Base-by-base conservation (phyloP, 2,888 invertebrate species). In the Agonopterix arenella region DNA sequence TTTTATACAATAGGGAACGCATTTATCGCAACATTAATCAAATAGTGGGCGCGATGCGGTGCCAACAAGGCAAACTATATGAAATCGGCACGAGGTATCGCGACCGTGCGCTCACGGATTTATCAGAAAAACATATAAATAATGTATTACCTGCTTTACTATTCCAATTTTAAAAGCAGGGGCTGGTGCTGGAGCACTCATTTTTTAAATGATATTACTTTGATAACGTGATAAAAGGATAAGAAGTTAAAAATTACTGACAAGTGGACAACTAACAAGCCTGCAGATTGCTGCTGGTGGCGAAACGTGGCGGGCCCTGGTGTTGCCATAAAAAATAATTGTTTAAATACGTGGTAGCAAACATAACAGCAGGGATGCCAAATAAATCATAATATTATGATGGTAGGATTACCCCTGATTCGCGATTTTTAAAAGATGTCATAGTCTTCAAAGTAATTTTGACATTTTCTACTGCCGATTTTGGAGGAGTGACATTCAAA, bases 101-200 rank as follows among this genome's bases (percentile, higher is more conserved):
- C 56, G 52, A 47, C 28, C 2, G 40, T 28, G 11, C 40, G 40
- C 40, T n/a, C 8, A 40, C 40, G 1, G 7, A 28, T 28, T 28
- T 28, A 28, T 40, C n/a, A n/a, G 40, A 40, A 40, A 40, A 40
- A 40, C 40, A 40, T 40, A 40, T 40, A 40, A 40, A 40, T 70
- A 55, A 66, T 75, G 62, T 68, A 71, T 81, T 86, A 88, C 88
- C 85, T 86, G 86, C 68, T 88, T 88, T 18, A 85, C 88, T 63
- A 88, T 84, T 57, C 88, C 88, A 48, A 76, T 73, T 78, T 83
- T 86, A 54, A 83, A 86, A 49, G 72, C 70, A 59, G 82, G 78
- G 49, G 73, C 59, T 52, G 80, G 80, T 73, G 79, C 72, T 65
- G 80, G 73, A 71, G 78, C 80, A 83, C 80, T 85, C 88, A 88